Percentiles rank a stretch among this genome's conserved stretches.
phyloP scores from a whole-genome alignment of 2,797 vertebrate species.

The Aphelocoma californica region DNA sequence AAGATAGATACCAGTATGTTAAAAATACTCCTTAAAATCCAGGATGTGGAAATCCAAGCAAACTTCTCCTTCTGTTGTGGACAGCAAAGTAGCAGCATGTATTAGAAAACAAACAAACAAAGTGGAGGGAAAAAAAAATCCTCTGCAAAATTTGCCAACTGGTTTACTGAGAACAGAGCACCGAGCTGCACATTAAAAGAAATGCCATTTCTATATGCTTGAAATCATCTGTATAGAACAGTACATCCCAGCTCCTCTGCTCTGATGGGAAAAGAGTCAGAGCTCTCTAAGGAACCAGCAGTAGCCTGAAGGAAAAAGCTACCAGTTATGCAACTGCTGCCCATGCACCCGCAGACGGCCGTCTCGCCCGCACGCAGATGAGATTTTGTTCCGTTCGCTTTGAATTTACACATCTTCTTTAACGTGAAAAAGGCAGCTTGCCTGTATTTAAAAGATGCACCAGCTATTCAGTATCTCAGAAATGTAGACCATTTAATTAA shows the following conservation, averaged over 20 bases:
- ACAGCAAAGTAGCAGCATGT: conserved; percentile 1
- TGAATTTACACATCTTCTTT: not conserved
- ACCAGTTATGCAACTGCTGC: conserved; percentile 35
- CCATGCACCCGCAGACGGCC: not conserved
- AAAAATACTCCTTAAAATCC: conserved; percentile 44
- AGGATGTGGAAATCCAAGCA: conserved; percentile 51
- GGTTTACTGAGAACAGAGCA: not conserved
- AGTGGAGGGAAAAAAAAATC: not conserved
- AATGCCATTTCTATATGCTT: conserved; percentile 53
- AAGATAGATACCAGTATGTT: not conserved
- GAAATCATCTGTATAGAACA: conserved; percentile 52
- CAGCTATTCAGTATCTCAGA: not conserved
- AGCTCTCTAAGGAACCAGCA: not conserved
- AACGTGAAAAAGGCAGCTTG: not conserved
- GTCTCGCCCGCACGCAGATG: not conserved
- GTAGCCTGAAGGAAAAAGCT: conserved; percentile 25
- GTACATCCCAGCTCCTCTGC: conserved; percentile 8
- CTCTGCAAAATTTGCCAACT: conserved; percentile 9
- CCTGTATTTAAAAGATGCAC: not conserved
- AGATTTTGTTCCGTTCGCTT: not conserved
- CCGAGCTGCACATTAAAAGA: conserved; percentile 7
- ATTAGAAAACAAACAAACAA: conserved; percentile 48
- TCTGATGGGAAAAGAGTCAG: conserved; percentile 7
- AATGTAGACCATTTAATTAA: not conserved
- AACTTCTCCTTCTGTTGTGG: conserved; percentile 31